Evolutionary conservation across 1,140 invertebrate species (phyloP).

Genomic region (Drosophila orena): DNA sequence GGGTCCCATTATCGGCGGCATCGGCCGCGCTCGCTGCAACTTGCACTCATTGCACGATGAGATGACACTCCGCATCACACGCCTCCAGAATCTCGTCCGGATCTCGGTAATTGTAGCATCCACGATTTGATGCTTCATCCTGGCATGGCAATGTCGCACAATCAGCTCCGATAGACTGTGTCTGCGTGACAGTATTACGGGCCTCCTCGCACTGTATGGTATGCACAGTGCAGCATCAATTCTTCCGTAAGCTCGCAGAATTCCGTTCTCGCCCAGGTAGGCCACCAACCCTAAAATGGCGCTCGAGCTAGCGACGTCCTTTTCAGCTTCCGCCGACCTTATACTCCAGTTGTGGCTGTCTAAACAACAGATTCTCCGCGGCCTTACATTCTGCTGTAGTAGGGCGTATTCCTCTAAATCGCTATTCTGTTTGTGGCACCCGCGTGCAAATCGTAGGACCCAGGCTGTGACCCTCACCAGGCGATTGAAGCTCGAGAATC

Average conservation of each 20-base stretch:
- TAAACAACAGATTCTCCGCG: constrained; percentile 1
- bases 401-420: background rate
- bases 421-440: background rate
- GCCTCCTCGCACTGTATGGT: too few species aligned
- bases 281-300: too few species aligned
- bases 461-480: background rate
- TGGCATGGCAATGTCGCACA: background rate
- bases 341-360: too few species aligned
- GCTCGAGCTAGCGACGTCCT: too few species aligned
- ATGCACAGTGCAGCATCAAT: too few species aligned
- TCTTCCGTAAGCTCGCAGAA: constrained; percentile 2
- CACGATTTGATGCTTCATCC: constrained; percentile 18
- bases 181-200: too few species aligned
- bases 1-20: background rate
- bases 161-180: constrained; percentile 3
- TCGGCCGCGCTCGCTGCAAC: background rate
- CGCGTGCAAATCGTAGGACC: constrained; percentile 8
- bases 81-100: constrained; percentile 11
- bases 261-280: too few species aligned
- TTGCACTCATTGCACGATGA: too few species aligned
- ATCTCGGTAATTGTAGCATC: constrained; percentile 25
- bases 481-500: background rate
- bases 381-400: background rate
- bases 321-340: background rate
- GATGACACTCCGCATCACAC: constrained; percentile 1